Evolutionary conservation across 2,113 vertebrate species (phyloP), one percentile per base, ranked within the genome.

Genomic region (Gobio gobio): DNA sequence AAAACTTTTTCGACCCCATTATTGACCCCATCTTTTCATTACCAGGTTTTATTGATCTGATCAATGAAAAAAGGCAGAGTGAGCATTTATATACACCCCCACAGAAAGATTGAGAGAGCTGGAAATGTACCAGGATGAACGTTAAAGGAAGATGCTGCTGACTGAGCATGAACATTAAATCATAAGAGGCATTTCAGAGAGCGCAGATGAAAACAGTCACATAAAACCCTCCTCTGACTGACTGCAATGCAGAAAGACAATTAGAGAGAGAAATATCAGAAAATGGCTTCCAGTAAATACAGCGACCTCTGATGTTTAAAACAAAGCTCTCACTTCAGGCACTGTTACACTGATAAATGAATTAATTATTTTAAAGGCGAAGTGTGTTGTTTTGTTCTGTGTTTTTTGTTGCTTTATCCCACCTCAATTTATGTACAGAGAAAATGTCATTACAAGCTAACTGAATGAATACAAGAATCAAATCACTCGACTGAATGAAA

Each of bases 241-340:
- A 80, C 81, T 79, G 75, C 82, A 84, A 79, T 61, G 40, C 66
- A 84, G 58, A 75, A 22, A 64, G 18, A 40, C 10, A 33, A 73
- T 49, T 5, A 47, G 51, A 40, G 26, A 70, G 49, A 72, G 47
- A 82, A 63, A 74, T 56, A 58, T 13, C 40, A 73, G 20, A 45
- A 72, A 13, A 73, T 24, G 40, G 2, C 70, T 47, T 73, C 70
- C 20, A 47, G 24, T 14, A 24, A 72, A 72, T n/a, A 45, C 20
- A 68, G 8, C 8, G 66, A 40, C 18, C 33, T 22, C 5, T 70
- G 33, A 40, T 43, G 40, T 70, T 70, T 43, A 43, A 70, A 43
- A 40, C 66, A 70, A 20, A 70, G 66, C 33, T 40, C 36, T 70
- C 18, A 43, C 33, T 70, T 70, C 9, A 70, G 40, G 36, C 16